These are phyloP conservation scores for Acanthosepion esculentum DNA, from an alignment of 2,888 invertebrate genomes.

Conservation along the genomic window DNA sequence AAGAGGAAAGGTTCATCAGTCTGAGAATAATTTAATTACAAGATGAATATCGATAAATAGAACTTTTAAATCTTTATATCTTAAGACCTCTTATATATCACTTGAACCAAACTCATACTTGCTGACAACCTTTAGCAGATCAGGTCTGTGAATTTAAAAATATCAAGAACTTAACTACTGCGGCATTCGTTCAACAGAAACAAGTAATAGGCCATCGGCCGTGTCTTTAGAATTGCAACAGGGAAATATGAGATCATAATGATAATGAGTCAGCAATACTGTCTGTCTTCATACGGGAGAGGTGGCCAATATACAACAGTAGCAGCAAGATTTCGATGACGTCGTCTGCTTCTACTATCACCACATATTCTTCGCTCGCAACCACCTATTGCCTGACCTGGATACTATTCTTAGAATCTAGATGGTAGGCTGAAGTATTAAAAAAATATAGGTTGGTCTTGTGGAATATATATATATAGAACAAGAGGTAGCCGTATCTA, in stretches of 20 bases:
- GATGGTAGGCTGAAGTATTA: not conserved
- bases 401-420: not conserved
- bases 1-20: too few species aligned
- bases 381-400: constrained; percentile 2
- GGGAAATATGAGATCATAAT: not conserved
- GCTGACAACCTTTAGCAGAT: too few species aligned
- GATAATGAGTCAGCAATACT: not conserved
- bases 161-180: not conserved
- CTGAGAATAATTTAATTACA: too few species aligned
- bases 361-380: not conserved
- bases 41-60: too few species aligned
- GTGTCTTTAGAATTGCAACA: not conserved
- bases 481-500: not conserved
- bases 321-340: not conserved
- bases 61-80: too few species aligned
- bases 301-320: not conserved
- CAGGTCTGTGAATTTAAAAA: too few species aligned
- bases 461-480: not conserved
- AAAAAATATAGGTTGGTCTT: not conserved
- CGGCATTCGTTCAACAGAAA: not conserved
- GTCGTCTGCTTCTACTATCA: not conserved
- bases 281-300: not conserved
- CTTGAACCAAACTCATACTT: too few species aligned
- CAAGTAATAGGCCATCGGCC: not conserved
- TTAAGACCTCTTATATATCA: too few species aligned